Evolutionary conservation across 2,113 vertebrate species (phyloP).

Genomic region (Lepus timidus): DNA sequence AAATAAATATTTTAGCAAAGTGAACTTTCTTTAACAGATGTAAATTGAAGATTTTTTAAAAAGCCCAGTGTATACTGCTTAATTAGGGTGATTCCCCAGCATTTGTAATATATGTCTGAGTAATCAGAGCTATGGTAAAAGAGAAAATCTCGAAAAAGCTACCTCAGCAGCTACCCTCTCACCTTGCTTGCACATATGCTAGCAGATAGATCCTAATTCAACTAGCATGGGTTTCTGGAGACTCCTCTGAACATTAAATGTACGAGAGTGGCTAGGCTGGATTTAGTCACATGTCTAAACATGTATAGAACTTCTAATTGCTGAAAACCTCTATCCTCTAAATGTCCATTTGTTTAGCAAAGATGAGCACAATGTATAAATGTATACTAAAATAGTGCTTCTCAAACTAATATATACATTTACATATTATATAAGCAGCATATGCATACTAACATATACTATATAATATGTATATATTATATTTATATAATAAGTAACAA

Average conservation of each 20-base stretch:
- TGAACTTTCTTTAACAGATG: neutral
- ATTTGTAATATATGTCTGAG: conserved; percentile 26
- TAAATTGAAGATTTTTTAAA: neutral
- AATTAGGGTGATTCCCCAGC: neutral
- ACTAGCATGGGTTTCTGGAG: neutral
- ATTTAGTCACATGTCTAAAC: conserved; percentile 43
- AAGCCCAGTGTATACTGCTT: neutral
- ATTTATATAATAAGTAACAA: neutral
- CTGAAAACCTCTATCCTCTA: neutral
- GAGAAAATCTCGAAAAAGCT: neutral
- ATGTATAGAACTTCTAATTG: conserved; percentile 27
- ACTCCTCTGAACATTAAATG: neutral
- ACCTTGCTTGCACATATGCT: neutral
- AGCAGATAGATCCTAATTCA: neutral
- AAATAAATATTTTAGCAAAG: conserved; percentile 14
- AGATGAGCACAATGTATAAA: neutral
- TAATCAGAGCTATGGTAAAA: neutral
- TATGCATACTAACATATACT: too few relatives aligned
- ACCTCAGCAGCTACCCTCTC: neutral
- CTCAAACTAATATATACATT: neutral
- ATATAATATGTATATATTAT: too few relatives aligned
- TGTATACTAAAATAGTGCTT: conserved; percentile 18
- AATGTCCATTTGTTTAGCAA: conserved; percentile 27
- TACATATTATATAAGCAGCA: too few relatives aligned
- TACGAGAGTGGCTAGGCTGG: neutral